Conservation (phyloP, 2,797 vertebrate species). For the Rhinella marina region DNA sequence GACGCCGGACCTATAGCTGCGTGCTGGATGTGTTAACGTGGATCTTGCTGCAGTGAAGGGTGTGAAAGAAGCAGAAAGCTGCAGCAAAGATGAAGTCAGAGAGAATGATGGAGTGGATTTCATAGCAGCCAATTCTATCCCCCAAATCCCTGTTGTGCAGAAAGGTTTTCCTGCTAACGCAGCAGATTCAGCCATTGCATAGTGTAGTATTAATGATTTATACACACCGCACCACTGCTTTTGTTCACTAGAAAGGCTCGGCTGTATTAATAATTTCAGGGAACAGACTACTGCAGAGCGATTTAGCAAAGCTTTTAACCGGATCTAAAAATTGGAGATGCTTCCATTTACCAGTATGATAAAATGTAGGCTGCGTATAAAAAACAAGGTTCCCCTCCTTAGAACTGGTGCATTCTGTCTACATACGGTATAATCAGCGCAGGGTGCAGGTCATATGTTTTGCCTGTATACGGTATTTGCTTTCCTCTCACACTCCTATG, state of each 20-base stretch:
- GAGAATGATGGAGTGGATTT: slow-evolving; percentile 72
- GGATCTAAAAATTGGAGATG: slow-evolving; percentile 53
- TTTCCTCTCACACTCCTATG: too few relatives aligned
- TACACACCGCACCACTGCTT: slow-evolving; percentile 71
- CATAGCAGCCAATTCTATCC: slow-evolving; percentile 73
- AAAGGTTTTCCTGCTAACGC: slow-evolving; percentile 71
- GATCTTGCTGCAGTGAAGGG: slow-evolving; percentile 56
- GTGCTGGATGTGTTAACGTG: slow-evolving; percentile 60
- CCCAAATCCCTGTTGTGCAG: slow-evolving; percentile 72
- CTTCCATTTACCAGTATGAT: not conserved
- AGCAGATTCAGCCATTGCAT: slow-evolving; percentile 73
- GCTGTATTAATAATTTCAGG: slow-evolving; percentile 73
- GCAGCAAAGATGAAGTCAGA: slow-evolving; percentile 63
- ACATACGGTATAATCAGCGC: not conserved
- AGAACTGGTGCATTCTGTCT: not conserved
- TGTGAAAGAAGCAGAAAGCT: slow-evolving; percentile 66
- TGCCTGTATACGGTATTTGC: too few relatives aligned
- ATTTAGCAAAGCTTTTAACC: slow-evolving; percentile 70
- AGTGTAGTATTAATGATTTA: slow-evolving; percentile 78
- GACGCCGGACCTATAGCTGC: not conserved
- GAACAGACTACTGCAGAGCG: slow-evolving; percentile 64
- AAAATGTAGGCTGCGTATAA: not conserved
- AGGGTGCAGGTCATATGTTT: too few relatives aligned
- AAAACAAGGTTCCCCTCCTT: not conserved
- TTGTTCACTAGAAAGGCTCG: slow-evolving; percentile 70